Evolutionary conservation across 1,140 invertebrate genomes (phyloP), one percentile per base, ranked within the genome.

Genomic region (Drosophila sp.): DNA sequence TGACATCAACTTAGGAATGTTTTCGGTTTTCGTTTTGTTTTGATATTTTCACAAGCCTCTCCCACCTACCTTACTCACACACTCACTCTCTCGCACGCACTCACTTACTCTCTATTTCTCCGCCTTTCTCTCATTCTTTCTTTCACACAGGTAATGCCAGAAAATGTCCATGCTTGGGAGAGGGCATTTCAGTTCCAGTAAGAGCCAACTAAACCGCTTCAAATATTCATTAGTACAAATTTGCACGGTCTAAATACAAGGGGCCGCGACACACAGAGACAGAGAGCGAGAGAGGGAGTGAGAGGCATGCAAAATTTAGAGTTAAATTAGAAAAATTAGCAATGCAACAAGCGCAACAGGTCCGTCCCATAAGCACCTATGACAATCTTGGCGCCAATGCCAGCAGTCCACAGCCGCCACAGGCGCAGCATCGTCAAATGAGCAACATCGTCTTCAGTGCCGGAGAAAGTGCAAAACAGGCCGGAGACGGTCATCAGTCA

Each of bases 331-430:
- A 50, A 23, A 50, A 23, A 38, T 17, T 27, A 70, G 69, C 50
- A 75, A 90, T 90, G 87, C 56, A 58, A 35, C 73, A 75, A 70
- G 50, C 62, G 10, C 74, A 80, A 66, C 69, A 65, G 66, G 76
- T 83, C 29, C 84, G 91, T 70, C 91, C 91, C 41, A 66, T 86
- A 50, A 92, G 91, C 80, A 86, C 86, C 58, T 92, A 92, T 66
- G 91, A 92, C 58, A 92, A 92, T 79, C 62, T 92, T 55, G 80
- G 75, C 60, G 25, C 60, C 25, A n/a, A 29, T 7, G 38, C n/a
- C 29, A 61, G 3, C 60, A 63, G 44, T 35, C 35, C 64, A 10
- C 54, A 68, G 41, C 76, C 69, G 38, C 64, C 63, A 27, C 66
- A 61, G 17, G 17, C 17, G 32, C 61, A 70, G 38, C 50, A 38